These are phyloP conservation scores for Cyphomyrus discorhynchus DNA, from an alignment of 2,113 vertebrate species.

Conservation along the genomic window DNA sequence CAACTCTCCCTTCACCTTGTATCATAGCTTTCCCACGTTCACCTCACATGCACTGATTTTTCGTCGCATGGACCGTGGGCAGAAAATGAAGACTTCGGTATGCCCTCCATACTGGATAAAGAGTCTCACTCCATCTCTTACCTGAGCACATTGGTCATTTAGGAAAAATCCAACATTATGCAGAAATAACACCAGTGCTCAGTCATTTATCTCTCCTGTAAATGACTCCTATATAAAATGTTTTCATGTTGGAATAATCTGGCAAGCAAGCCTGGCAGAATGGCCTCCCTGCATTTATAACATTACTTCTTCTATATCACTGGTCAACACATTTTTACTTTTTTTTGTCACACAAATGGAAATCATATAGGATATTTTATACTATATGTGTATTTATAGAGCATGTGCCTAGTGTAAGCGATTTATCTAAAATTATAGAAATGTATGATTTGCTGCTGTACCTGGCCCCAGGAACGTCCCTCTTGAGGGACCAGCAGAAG, in stretches of 20 bases:
- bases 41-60: background rate
- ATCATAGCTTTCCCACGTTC: background rate
- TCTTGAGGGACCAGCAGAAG: background rate
- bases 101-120: background rate
- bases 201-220: background rate
- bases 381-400: background rate
- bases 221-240: background rate
- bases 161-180: background rate
- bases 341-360: background rate
- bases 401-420: background rate
- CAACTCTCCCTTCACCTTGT: too few relatives aligned
- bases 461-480: background rate
- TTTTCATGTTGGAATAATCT: background rate
- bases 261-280: background rate
- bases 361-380: background rate
- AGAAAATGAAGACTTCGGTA: background rate
- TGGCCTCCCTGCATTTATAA: background rate
- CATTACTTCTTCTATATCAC: background rate
- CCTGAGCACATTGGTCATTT: background rate
- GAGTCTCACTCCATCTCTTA: background rate
- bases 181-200: background rate
- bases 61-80: background rate
- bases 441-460: background rate
- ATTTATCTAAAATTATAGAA: background rate
- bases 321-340: background rate